phyloP scores from a whole-genome alignment of 1,140 invertebrate species.

The Papilio polyxenes region DNA sequence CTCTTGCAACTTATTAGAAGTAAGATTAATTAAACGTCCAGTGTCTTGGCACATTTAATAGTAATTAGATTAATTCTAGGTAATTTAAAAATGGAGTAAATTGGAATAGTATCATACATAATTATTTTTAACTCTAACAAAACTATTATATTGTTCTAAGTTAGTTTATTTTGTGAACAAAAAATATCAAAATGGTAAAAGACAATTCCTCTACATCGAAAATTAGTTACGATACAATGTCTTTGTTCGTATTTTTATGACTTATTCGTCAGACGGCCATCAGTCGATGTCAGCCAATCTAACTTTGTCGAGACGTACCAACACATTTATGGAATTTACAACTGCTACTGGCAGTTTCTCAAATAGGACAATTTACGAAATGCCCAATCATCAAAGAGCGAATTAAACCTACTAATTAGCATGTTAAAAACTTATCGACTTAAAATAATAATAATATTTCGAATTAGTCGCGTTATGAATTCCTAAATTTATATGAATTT shows the following conservation, averaged over 20 bases:
- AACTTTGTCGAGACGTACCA: conserved; percentile 64
- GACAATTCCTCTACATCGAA: conserved; percentile 31
- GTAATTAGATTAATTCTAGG: background rate
- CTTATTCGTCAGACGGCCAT: conserved; percentile 50
- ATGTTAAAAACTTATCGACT: too few species aligned
- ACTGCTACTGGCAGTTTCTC: conserved; percentile 11
- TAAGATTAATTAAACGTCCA: conserved; percentile 53
- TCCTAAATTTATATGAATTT: too few species aligned
- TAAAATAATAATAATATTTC: too few species aligned
- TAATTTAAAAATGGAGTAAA: background rate
- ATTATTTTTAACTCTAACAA: background rate
- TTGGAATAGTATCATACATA: background rate
- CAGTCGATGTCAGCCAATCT: conserved; percentile 65
- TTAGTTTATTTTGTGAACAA: background rate
- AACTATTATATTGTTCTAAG: background rate
- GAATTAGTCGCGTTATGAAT: too few species aligned
- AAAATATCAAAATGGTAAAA: background rate
- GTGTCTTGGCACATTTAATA: background rate
- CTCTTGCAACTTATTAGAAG: conserved; percentile 47
- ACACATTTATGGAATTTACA: conserved; percentile 58
- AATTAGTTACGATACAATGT: conserved; percentile 40
- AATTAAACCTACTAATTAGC: background rate
- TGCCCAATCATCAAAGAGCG: background rate
- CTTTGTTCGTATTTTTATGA: conserved; percentile 53
- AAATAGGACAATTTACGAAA: conserved; percentile 37